Evolutionary conservation across 1,140 invertebrate species (phyloP).

Genomic region (Lepidurus apus): DNA sequence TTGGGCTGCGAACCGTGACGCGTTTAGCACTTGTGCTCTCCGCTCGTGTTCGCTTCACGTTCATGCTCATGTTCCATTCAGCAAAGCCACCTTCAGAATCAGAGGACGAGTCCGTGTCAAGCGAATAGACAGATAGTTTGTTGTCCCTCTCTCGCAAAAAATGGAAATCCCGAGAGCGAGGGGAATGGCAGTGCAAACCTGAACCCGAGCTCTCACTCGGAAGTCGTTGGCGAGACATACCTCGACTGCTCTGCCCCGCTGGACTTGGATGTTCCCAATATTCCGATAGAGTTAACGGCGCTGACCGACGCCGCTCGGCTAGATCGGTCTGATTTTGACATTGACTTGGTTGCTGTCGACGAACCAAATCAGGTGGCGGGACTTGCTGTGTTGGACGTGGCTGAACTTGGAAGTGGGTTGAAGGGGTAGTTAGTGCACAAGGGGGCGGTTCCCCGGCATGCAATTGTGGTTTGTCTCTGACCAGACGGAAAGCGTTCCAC

Average conservation of each 20-base stretch:
- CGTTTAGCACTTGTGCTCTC: neutral
- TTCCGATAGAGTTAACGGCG: neutral
- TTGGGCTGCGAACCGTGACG: neutral
- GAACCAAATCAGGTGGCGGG: neutral
- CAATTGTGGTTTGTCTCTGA: neutral
- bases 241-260: neutral
- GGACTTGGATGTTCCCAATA: constrained; percentile 12
- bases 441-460: neutral
- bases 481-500: constrained; percentile 16
- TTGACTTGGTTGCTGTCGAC: neutral
- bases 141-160: neutral
- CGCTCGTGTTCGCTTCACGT: neutral
- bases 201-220: constrained; percentile 1
- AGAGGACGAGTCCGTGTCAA: neutral
- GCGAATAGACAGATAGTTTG: neutral
- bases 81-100: neutral
- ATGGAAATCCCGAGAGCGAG: neutral
- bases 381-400: neutral
- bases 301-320: neutral
- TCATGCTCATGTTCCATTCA: neutral
- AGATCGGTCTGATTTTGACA: neutral
- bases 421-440: neutral
- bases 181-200: neutral
- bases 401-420: neutral
- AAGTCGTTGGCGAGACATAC: neutral